Conservation (phyloP, 1,140 invertebrate species). For the Theocolax elegans region DNA sequence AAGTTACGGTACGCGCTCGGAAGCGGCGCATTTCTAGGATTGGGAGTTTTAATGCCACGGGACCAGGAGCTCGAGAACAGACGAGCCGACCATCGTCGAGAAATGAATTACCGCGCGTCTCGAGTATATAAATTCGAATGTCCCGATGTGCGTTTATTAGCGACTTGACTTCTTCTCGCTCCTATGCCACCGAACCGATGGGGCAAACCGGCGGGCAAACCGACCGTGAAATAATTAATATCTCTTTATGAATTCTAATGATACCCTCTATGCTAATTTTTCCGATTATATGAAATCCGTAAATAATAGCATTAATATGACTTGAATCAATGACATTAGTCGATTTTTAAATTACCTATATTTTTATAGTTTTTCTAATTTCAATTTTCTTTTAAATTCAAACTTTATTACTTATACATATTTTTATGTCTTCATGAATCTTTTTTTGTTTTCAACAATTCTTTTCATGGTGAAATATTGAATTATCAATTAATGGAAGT, state of each 20-base stretch:
- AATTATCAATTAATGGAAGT: no score
- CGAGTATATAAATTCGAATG: constrained; percentile 23
- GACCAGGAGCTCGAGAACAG: constrained; percentile 10
- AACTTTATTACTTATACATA: no score
- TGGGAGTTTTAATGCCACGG: constrained; percentile 29
- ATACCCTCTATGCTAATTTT: constrained; percentile 21
- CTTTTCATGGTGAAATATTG: no score
- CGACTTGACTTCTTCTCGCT: no score
- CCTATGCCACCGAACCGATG: no score
- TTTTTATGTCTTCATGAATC: no score
- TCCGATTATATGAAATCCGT: constrained; percentile 1
- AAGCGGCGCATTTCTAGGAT: constrained; percentile 38
- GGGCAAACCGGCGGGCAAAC: no score
- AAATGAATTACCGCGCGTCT: constrained; percentile 34
- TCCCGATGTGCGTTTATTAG: constrained; percentile 18
- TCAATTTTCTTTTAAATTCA: no score
- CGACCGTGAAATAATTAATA: constrained; percentile 13
- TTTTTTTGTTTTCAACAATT: no score
- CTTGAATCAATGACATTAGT: no score
- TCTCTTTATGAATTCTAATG: constrained; percentile 24
- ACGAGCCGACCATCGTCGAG: constrained; percentile 3
- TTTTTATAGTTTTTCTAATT: no score
- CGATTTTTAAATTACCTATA: no score
- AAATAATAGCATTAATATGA: constrained; percentile 26
- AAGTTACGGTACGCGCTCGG: constrained; percentile 32